These are phyloP conservation scores for Sphaerolaimus hirsutus DNA, from an alignment of 2,888 invertebrate genomes.

Conservation along the genomic window DNA sequence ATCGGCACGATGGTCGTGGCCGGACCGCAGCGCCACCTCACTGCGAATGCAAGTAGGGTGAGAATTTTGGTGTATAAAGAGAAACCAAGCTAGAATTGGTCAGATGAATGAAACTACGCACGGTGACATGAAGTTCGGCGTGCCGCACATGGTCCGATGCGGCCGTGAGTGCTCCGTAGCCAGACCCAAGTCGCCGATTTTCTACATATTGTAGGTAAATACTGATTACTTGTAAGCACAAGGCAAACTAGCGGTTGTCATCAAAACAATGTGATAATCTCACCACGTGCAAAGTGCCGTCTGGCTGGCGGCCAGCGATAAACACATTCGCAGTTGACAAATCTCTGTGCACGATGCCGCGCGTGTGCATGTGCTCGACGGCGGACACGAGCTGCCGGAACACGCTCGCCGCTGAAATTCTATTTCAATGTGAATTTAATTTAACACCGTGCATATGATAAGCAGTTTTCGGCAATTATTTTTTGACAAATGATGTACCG, in stretches of 20 bases:
- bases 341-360: not conserved
- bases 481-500: no score
- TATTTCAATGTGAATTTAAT: not conserved
- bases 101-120: not conserved
- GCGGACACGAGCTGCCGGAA: not conserved
- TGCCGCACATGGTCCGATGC: not conserved
- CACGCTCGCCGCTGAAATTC: not conserved
- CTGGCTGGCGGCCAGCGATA: not conserved
- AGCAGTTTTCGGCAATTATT: no score
- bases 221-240: not conserved
- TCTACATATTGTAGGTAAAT: not conserved
- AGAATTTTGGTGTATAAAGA: not conserved
- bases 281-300: not conserved
- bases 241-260: not conserved
- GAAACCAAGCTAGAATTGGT: not conserved
- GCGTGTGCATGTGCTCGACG: not conserved
- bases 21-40: not conserved
- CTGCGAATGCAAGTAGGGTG: not conserved
- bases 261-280: not conserved
- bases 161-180: not conserved
- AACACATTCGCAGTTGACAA: not conserved
- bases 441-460: not conserved
- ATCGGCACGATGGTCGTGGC: not conserved
- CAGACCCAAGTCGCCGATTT: conserved; percentile 1
- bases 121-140: not conserved